Evolutionary conservation across 2,797 vertebrate species (phyloP), one percentile per base, ranked within the genome.

Genomic region (Perdix hodgsoniae): DNA sequence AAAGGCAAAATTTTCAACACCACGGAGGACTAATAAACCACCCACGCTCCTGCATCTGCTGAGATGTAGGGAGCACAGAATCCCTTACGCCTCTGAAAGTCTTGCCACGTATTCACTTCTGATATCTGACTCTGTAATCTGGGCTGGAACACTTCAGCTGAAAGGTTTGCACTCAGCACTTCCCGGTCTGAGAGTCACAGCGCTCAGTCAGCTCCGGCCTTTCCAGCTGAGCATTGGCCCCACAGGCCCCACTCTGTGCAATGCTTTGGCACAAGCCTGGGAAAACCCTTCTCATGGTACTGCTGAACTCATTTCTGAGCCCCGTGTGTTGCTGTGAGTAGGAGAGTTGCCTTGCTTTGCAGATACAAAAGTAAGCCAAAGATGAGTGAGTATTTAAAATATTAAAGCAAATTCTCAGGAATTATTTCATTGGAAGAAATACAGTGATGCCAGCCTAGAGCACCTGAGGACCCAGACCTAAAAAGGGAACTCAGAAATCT

Each of bases 1-100:
- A 88, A 86, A 83, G 44, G 50, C 66, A 79, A 83, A 35, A 40
- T 83, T 86, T 81, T 86, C 89, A 81, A 73, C 47, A n/a, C 22
- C 71, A 21, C 14, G 9, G 33, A 71, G 47, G 54, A 45, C 42
- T 78, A 29, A 89, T 56, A 79, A 94, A 65, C 49, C 52, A 52
- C 86, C 86, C 61, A 65, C 0, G 0, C 14, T 59, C 70, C 76
- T 47, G 29, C 60, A 67, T 22, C 37, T n/a, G 57, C 50, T 1
- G 0, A 47, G 40, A 78, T 64, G 12, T 40, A 67, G 59, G 54
- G 18, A 88, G 47, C 0, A 0, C 56, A 57, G 73, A 40, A 66
- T 35, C 39, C 76, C n/a, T 70, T 76, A 33, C 11, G 2, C 24
- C 47, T 90, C 56, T 45, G 56, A 78, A 71, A 75, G 42, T 65